Conservation (phyloP, 64 coral and sea anemone species). For the Actinia tenebrosa region DNA sequence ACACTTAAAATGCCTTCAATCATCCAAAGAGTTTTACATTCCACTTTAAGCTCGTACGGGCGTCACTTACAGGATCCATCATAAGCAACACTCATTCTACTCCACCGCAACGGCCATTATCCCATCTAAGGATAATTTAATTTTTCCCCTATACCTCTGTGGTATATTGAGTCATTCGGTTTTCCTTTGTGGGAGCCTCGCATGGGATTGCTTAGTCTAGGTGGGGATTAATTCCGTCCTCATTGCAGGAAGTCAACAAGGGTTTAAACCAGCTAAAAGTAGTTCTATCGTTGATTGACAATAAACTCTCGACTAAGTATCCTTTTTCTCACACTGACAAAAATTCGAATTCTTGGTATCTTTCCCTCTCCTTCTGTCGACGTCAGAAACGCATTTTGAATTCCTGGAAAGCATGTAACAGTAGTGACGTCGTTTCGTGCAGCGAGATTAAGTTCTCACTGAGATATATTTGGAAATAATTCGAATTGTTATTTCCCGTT, state of each 20-base stretch:
- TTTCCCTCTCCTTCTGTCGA: not conserved
- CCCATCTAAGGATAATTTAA: not conserved
- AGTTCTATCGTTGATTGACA: not conserved
- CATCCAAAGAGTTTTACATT: not conserved
- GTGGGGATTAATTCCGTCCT: not conserved
- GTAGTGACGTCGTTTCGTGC: not conserved
- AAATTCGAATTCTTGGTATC: not conserved
- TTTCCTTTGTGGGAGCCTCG: not conserved
- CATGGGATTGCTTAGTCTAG: not conserved
- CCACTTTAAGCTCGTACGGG: not conserved
- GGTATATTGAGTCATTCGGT: not conserved
- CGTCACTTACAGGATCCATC: not conserved
- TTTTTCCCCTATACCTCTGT: not conserved
- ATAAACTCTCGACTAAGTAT: not conserved
- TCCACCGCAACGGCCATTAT: not conserved
- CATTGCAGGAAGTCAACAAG: not conserved
- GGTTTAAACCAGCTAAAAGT: not conserved
- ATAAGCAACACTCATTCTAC: not conserved
- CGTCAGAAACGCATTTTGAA: not conserved
- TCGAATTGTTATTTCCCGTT: not conserved
- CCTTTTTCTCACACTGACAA: not conserved
- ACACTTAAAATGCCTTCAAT: not conserved
- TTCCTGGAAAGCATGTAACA: not conserved
- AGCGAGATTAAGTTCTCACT: not conserved
- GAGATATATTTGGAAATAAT: not conserved